Conservation (phyloP, 2,888 invertebrate genomes). For the Chouioia cunea region DNA sequence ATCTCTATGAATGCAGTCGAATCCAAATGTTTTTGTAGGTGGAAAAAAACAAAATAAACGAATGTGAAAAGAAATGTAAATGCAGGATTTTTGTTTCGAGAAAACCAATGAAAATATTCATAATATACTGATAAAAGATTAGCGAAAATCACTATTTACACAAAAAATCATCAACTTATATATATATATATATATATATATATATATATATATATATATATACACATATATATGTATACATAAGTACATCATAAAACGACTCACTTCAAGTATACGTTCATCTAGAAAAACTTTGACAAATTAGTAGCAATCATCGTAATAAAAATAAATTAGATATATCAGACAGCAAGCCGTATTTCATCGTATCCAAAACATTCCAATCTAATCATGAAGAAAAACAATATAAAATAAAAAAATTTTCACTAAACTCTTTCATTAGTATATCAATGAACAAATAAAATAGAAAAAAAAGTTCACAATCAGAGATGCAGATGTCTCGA, state of each 20-base stretch:
- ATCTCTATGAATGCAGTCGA: neutral
- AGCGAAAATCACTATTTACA: neutral
- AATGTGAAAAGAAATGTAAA: slow-evolving; percentile 8
- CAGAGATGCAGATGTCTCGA: slow-evolving; percentile 31
- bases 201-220: no score
- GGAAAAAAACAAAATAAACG: no score
- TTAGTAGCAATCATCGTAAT: no score
- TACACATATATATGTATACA: no score
- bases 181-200: no score
- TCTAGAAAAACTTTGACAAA: no score
- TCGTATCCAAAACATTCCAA: neutral
- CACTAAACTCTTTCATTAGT: slow-evolving; percentile 15
- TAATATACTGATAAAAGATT: slow-evolving; percentile 24
- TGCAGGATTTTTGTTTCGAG: slow-evolving; percentile 7
- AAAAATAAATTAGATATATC: no score
- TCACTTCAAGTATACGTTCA: no score
- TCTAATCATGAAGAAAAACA: neutral
- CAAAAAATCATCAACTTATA: no score
- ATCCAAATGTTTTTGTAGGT: no score
- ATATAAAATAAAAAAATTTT: neutral
- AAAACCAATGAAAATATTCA: slow-evolving; percentile 24
- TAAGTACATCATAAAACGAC: no score
- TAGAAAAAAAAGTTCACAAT: neutral
- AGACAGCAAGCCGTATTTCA: no score
- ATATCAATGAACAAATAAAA: slow-evolving; percentile 8